Conservation (phyloP, 2,113 vertebrate species). For the Merops nubicus region DNA sequence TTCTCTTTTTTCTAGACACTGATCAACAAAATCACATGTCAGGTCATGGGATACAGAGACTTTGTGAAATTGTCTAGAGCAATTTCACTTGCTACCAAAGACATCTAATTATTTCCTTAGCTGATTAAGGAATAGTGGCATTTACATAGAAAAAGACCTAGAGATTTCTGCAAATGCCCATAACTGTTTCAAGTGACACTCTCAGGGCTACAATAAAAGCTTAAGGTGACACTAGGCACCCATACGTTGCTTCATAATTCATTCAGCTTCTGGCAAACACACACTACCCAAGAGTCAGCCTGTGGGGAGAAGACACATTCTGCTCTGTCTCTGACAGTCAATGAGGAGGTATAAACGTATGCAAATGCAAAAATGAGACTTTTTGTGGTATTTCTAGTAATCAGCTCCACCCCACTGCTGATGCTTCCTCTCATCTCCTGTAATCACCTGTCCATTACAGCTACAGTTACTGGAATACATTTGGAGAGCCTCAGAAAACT, state of each 20-base stretch:
- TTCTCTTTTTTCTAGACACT: neutral
- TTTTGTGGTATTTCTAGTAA: neutral
- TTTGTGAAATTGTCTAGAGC: neutral
- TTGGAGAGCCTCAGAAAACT: neutral
- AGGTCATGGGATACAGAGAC: neutral
- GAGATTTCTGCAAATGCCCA: neutral
- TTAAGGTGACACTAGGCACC: neutral
- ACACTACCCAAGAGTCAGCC: neutral
- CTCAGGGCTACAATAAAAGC: neutral
- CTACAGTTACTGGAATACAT: neutral
- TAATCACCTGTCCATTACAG: neutral
- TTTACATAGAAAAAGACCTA: neutral
- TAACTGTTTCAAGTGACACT: neutral
- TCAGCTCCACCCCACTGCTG: neutral
- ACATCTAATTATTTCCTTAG: neutral
- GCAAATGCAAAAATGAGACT: neutral
- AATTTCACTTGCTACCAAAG: neutral
- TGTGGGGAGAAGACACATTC: neutral
- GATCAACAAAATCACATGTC: neutral
- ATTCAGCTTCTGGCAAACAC: neutral
- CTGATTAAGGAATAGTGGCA: neutral
- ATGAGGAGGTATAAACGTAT: neutral
- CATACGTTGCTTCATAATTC: fast-evolving
- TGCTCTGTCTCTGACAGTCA: neutral
- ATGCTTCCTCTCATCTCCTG: neutral